phyloP scores from a whole-genome alignment of 2,888 invertebrate genomes.

The Acholoe squamosa region DNA sequence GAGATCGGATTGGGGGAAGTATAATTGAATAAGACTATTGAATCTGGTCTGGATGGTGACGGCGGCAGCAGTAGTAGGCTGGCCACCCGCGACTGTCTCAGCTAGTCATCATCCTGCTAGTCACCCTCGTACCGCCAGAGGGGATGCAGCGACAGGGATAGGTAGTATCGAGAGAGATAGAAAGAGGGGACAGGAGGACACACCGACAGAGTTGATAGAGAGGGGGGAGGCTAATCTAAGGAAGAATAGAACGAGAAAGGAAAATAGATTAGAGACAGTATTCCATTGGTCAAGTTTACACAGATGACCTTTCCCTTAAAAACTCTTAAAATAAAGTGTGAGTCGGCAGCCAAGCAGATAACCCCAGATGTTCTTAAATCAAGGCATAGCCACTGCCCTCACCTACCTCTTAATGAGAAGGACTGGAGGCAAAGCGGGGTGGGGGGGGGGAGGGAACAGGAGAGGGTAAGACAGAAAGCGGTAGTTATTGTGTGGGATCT shows the following conservation, averaged over 20 bases:
- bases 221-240: no score
- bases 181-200: no score
- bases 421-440: neutral
- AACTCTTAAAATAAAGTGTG: neutral
- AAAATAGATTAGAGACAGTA: no score
- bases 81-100: neutral
- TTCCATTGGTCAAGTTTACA: neutral
- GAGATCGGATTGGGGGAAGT: constrained; percentile 55
- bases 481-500: constrained; percentile 2
- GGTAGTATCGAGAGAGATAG: no score
- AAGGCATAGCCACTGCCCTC: neutral
- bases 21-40: constrained; percentile 59
- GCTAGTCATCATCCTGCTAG: neutral
- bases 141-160: no score
- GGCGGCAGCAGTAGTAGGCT: neutral
- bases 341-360: constrained; percentile 33
- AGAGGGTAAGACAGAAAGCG: neutral
- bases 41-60: neutral
- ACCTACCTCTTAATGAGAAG: neutral
- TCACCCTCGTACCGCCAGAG: neutral
- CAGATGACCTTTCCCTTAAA: neutral
- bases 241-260: no score
- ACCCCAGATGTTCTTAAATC: constrained; percentile 13
- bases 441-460: neutral
- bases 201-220: no score